Conservation (phyloP, 2,888 invertebrate species). For the Ommatoiulus sabulosus region DNA sequence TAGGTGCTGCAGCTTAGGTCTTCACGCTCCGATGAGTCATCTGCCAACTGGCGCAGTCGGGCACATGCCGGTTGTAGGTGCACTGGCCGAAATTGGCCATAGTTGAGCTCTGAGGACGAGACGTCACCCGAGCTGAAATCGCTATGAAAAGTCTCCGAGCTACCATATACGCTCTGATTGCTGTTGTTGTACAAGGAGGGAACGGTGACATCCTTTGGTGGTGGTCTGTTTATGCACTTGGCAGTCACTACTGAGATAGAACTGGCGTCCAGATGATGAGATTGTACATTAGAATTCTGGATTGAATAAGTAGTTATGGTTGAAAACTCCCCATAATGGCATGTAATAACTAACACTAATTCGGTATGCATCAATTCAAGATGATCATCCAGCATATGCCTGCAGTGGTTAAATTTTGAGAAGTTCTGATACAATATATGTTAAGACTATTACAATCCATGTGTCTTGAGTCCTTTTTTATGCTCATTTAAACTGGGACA, state of each 20-base stretch:
- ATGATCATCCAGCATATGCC: too few species aligned
- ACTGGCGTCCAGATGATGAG: neutral
- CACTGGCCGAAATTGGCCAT: slow-evolving; percentile 55
- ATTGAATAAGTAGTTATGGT: too few species aligned
- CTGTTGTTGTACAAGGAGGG: slow-evolving; percentile 43
- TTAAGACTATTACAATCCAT: too few species aligned
- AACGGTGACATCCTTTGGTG: neutral
- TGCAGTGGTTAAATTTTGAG: too few species aligned
- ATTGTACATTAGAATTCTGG: slow-evolving; percentile 1
- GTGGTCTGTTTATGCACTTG: neutral
- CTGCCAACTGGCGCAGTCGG: slow-evolving; percentile 53
- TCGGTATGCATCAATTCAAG: too few species aligned
- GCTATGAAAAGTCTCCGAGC: slow-evolving; percentile 49
- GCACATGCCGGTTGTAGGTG: slow-evolving; percentile 59
- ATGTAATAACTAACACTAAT: too few species aligned
- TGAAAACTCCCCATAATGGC: too few species aligned
- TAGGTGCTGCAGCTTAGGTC: slow-evolving; percentile 59
- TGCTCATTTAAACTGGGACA: too few species aligned
- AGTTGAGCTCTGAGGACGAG: neutral
- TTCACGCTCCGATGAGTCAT: slow-evolving; percentile 55
- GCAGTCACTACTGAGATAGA: neutral
- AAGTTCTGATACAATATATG: too few species aligned
- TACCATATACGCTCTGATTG: slow-evolving; percentile 51
- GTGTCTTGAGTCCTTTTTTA: too few species aligned
- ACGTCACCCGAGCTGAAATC: neutral